Base-by-base conservation (phyloP, 2,113 vertebrate species). In the Agapornis roseicollis region DNA sequence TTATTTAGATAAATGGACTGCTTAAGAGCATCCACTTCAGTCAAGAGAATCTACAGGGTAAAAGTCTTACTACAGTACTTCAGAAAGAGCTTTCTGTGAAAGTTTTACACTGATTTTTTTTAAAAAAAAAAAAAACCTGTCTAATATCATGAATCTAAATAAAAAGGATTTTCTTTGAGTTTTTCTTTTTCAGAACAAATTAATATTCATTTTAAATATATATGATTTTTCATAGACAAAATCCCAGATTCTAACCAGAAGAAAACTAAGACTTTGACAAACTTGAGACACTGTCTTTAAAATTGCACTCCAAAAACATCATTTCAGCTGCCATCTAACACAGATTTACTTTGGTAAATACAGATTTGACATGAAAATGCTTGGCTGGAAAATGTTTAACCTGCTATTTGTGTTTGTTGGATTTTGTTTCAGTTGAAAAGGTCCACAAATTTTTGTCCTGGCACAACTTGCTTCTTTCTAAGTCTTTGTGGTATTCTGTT, bases 201-300 rank as follows among this genome's bases (percentile, higher is more conserved):
- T 44, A 44, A 35, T 33, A 1, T 46, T 80, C 19, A 17, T 52
- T 35, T 79, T 49, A 49, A 37, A 14, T 14, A 50, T 10, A 0
- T 46, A 11, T 28, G 24, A 35, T 3, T 63, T 85, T 64, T 79
- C 33, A 41, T 5, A 71, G 18, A 60, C 4, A 44, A 66, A 79
- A 1, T 1, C 7, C 1, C 17, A 50, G 4, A 6, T 41, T 5
- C 7, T 10, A 65, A 28, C 2, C 4, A 18, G 24, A 41, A 74
- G 18, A 63, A 78, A 91, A 47, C 2, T 42, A 61, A 31, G 18
- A 61, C 7, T 46, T 53, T 53, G 11, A 22, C 46, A 71, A 79
- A 19, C 4, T 52, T 44, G 14, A 49, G 3, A 8, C 5, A 27
- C 4, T 18, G 1, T 33, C 22, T 64, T 25, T 64, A 33, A 65